Conservation (phyloP, 2,797 vertebrate genomes). For the Neoniphon sammara region DNA sequence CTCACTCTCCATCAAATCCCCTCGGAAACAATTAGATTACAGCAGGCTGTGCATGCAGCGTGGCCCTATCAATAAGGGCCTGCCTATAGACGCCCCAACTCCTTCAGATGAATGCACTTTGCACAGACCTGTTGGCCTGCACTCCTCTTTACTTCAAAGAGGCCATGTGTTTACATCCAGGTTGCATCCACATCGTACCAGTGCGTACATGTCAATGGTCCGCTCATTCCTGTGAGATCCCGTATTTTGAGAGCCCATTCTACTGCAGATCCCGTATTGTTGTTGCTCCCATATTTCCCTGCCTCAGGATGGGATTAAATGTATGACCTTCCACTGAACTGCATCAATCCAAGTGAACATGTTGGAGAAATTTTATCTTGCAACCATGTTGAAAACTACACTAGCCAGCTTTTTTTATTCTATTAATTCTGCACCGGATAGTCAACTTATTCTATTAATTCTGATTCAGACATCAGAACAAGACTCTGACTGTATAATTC, state of each 20-base stretch:
- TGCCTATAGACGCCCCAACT: background rate
- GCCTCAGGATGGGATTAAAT: slow-evolving; percentile 53
- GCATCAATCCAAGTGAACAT: background rate
- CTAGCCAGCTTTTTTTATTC: background rate
- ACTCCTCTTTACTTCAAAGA: slow-evolving; percentile 37
- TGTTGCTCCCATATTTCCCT: slow-evolving; percentile 51
- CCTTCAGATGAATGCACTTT: slow-evolving; percentile 16
- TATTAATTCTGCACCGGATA: background rate
- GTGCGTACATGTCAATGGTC: slow-evolving; percentile 47
- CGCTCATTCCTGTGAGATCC: slow-evolving; percentile 52
- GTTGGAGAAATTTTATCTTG: slow-evolving; percentile 8
- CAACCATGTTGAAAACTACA: background rate
- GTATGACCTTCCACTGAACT: slow-evolving; percentile 62
- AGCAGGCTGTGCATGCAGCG: background rate
- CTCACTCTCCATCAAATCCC: background rate
- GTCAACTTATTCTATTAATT: slow-evolving; percentile 3
- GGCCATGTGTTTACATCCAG: slow-evolving; percentile 26
- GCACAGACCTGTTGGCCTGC: slow-evolving; percentile 40
- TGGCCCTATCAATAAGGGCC: slow-evolving; percentile 6
- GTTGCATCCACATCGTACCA: slow-evolving; percentile 31
- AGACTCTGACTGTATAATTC: background rate
- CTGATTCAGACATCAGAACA: background rate
- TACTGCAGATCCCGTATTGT: slow-evolving; percentile 54
- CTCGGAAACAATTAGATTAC: background rate
- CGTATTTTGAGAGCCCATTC: slow-evolving; percentile 60